Conservation (phyloP, 2,113 vertebrate genomes). For the Tricholaema leucomelas region DNA sequence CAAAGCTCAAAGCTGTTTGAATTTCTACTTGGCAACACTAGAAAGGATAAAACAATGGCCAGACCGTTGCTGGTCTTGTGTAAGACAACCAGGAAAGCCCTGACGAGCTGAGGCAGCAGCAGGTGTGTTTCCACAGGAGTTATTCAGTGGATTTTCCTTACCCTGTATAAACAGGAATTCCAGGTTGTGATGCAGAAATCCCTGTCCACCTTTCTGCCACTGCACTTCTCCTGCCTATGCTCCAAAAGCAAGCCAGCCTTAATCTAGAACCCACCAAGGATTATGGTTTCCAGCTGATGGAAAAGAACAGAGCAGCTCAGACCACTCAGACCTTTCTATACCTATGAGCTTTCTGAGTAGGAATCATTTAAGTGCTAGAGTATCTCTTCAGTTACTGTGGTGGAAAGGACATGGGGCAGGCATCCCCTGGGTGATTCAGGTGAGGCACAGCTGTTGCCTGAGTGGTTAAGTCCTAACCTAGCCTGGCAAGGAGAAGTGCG, state of each 20-base stretch:
- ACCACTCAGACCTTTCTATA: not conserved
- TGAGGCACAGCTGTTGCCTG: not conserved
- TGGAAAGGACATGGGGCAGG: not conserved
- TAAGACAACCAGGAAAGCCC: not conserved
- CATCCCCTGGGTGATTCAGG: accelerated
- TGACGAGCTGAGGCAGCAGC: not conserved
- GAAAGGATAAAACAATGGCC: not conserved
- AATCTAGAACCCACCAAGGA: not conserved
- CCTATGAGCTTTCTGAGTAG: accelerated
- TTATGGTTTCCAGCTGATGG: not conserved
- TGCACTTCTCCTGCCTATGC: not conserved
- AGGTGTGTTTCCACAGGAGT: not conserved
- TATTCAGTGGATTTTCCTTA: not conserved
- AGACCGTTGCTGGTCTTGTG: not conserved
- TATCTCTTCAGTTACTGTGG: accelerated
- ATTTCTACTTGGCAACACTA: not conserved
- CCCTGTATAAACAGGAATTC: not conserved
- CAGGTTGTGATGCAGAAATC: not conserved
- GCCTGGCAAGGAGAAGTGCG: not conserved
- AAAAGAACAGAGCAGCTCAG: not conserved
- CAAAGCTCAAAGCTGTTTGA: not conserved
- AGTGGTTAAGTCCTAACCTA: not conserved
- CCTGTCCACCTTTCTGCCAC: not conserved
- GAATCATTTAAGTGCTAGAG: not conserved
- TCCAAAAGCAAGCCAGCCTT: not conserved